Evolutionary conservation across 2,113 vertebrate genomes (phyloP), one percentile per base, ranked within the genome.

Genomic region (Calidris pugnax): DNA sequence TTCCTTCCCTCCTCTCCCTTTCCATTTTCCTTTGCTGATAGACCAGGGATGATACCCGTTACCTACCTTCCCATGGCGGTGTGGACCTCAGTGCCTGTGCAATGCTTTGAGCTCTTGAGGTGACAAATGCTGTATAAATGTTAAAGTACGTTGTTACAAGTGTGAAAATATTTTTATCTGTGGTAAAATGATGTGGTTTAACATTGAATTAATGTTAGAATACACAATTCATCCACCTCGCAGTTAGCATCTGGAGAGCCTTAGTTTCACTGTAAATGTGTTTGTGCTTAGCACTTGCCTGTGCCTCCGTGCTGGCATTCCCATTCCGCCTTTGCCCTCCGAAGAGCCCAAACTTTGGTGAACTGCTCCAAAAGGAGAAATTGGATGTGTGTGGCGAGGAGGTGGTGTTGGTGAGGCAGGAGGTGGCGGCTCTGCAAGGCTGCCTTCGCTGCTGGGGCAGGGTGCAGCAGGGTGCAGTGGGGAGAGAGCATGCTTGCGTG

Each of bases 311-410:
- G 11, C 33, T 43, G 39, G 7, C 53, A 28, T 57, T 41, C 19
- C 50, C 23, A 5, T 35, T 57, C 10, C 21, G 5, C 6, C 33
- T 22, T 0, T 0, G 18, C 8, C 35, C 35, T 55, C 24, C 4
- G 7, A 18, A 39, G 78, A 74, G 19, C 43, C 33, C 35, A 48
- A 60, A 12, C 27, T n/a, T 55, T 14, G 51, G n/a, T 1, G 6
- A 7, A n/a, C 35, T 32, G n/a, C 79, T 89, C 66, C 59, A 16
- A 41, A 47, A 51, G 43, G 55, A 63, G 51, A 16, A 67, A 17
- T 32, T 2, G 6, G 27, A 45, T 30, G 35, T 24, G 35, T 56
- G 17, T 73, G 45, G 20, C 0, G 0, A 60, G 73, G 24, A 66
- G 80, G 15, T 32, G 32, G 19, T 23, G 30, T 21, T 35, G 50